Conservation (phyloP, 2,797 vertebrate genomes). For the Lemur catta region DNA sequence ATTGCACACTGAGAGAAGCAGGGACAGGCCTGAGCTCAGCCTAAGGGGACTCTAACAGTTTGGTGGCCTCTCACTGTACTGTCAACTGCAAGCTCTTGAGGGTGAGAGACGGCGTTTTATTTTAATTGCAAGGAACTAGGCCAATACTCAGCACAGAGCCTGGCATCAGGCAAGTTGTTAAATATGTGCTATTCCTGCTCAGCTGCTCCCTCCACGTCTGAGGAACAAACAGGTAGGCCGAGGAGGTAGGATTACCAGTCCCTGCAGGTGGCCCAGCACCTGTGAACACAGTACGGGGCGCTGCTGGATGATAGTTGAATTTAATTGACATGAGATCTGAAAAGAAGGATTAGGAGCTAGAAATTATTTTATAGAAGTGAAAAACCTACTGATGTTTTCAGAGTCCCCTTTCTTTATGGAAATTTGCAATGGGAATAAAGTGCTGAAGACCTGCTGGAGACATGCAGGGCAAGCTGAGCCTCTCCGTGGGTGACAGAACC, state of each 20-base stretch:
- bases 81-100: not conserved
- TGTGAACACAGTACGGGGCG: not conserved
- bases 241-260: too few relatives aligned
- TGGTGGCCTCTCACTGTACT: accelerated
- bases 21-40: not conserved
- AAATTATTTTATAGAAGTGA: not conserved
- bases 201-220: not conserved
- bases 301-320: not conserved
- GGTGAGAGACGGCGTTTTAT: not conserved
- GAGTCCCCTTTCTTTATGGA: not conserved
- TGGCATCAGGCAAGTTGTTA: not conserved
- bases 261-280: not conserved
- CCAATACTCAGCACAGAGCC: not conserved
- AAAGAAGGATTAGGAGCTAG: not conserved
- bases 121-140: not conserved
- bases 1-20: not conserved
- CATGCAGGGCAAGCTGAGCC: accelerated
- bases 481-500: not conserved
- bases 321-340: not conserved
- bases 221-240: accelerated
- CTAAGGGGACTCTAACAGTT: not conserved
- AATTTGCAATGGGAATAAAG: not conserved
- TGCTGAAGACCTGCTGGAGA: accelerated
- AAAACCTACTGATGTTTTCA: not conserved
- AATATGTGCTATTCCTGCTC: not conserved